Conservation (phyloP, 1,140 invertebrate genomes). For the Apis laboriosa region DNA sequence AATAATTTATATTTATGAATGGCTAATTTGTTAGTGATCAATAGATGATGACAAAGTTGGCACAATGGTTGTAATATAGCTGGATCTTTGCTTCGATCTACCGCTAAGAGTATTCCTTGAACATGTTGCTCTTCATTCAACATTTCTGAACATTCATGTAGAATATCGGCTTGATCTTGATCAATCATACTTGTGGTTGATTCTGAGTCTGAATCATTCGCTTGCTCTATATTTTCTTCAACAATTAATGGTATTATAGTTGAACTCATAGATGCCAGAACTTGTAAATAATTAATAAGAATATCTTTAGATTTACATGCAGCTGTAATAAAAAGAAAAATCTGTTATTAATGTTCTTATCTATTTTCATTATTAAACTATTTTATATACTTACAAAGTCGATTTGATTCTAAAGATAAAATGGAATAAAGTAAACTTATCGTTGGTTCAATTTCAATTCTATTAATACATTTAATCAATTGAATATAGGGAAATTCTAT, state of each 20-base stretch:
- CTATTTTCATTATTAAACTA: background rate
- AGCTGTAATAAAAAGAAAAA: slow-evolving; percentile 57
- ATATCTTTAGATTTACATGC: slow-evolving; percentile 61
- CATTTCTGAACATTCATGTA: slow-evolving; percentile 82
- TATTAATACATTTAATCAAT: slow-evolving; percentile 79
- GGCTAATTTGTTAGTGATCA: slow-evolving; percentile 88
- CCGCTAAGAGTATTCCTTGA: slow-evolving; percentile 82
- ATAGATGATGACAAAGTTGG: slow-evolving; percentile 88
- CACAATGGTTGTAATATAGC: slow-evolving; percentile 85
- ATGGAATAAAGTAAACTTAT: slow-evolving; percentile 84
- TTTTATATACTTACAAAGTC: slow-evolving; percentile 82
- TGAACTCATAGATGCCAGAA: slow-evolving; percentile 75
- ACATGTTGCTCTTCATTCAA: slow-evolving; percentile 86
- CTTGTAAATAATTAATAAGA: slow-evolving; percentile 76
- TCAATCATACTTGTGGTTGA: slow-evolving; percentile 73
- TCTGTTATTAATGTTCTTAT: slow-evolving; percentile 7
- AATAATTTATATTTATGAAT: slow-evolving; percentile 92
- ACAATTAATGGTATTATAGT: slow-evolving; percentile 63
- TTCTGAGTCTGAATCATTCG: slow-evolving; percentile 73
- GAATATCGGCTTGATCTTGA: slow-evolving; percentile 74
- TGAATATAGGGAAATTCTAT: slow-evolving; percentile 79
- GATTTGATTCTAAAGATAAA: slow-evolving; percentile 84
- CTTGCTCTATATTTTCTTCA: slow-evolving; percentile 32
- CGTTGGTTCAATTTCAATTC: slow-evolving; percentile 72
- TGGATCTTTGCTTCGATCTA: slow-evolving; percentile 83